phyloP scores from a whole-genome alignment of 2,888 invertebrate species.

The Teleiodes luculella region DNA sequence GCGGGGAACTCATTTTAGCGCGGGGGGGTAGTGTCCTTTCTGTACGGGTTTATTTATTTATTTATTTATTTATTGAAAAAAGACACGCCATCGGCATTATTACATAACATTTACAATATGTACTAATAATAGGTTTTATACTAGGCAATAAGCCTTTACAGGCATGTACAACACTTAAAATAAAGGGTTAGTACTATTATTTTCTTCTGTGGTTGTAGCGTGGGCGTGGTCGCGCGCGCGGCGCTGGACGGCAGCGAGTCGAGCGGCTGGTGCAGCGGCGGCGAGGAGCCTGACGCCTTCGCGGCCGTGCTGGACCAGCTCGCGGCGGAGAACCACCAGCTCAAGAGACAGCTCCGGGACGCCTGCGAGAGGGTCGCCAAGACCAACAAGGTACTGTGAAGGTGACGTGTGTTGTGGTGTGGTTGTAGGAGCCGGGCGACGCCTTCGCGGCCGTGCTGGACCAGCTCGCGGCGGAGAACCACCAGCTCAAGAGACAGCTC shows the following conservation, averaged over 20 bases:
- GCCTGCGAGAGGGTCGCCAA: constrained; percentile 91
- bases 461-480: constrained; percentile 90
- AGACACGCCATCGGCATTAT: no score
- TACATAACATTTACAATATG: no score
- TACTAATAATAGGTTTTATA: no score
- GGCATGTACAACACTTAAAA: no score
- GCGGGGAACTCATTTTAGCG: no score
- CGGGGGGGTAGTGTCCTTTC: no score
- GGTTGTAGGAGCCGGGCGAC: constrained; percentile 86
- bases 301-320: constrained; percentile 89
- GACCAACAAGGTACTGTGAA: constrained; percentile 84
- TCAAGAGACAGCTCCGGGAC: constrained; percentile 89
- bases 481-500: constrained; percentile 89
- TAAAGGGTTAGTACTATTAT: background rate
- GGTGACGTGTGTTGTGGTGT: no score
- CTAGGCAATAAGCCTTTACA: no score
- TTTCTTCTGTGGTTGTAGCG: no score
- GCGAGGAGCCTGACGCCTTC: constrained; percentile 81
- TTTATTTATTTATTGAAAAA: no score
- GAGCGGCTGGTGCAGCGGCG: constrained; percentile 78
- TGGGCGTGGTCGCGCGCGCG: constrained; percentile 76
- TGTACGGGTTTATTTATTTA: no score
- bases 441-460: constrained; percentile 89
- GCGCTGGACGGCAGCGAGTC: constrained; percentile 79
- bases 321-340: constrained; percentile 89